Evolutionary conservation across 2,888 invertebrate species (phyloP), one percentile per base, ranked within the genome.

Genomic region (Tetrapedia diversipes): DNA sequence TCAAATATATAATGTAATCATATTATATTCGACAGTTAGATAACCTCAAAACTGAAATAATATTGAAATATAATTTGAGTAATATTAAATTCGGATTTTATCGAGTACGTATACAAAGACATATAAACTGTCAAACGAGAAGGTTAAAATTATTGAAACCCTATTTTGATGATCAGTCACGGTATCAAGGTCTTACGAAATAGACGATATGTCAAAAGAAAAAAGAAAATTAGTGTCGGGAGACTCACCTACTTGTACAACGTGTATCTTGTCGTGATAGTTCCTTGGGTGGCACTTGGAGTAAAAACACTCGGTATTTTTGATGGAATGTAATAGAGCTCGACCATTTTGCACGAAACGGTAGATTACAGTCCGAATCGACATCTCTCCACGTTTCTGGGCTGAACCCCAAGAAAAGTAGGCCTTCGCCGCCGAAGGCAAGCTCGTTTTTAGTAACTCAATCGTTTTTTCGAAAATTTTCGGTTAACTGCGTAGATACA

Each of bases 341-440:
- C 90, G 90, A 91, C 90, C 91, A 91, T 91, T 88, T 88, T 91
- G 90, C 79, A 90, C 19, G 56, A 91, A 76, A 83, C 90, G 90
- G 68, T 88, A 84, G 65, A 87, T 88, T 29, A 79, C 85, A 39
- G 87, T 86, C 76, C 91, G 87, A 83, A 91, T 89, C 81, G 91
- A 91, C 91, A 91, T 91, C 34, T 90, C 89, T 84, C 86, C 84
- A 51, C 67, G 81, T 60, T 88, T 88, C 70, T 86, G 88, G 83
- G 86, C 87, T 51, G 88, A 84, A 65, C 69, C 71, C 53, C 59
- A 47, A 32, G 41, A n/a, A n/a, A 80, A 32, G 24, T 47, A 72
- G 10, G 67, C 70, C 57, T 70, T 78, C 61, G 47, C 54, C 14
- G 41, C 53, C 24, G 54, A 27, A 70, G 64, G 22, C 57, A 70